A percentile compares a stretch with the other conserved stretches of the same genome.
phyloP scores from a whole-genome alignment of 2,888 invertebrate genomes.

The Parnassius orleans region DNA sequence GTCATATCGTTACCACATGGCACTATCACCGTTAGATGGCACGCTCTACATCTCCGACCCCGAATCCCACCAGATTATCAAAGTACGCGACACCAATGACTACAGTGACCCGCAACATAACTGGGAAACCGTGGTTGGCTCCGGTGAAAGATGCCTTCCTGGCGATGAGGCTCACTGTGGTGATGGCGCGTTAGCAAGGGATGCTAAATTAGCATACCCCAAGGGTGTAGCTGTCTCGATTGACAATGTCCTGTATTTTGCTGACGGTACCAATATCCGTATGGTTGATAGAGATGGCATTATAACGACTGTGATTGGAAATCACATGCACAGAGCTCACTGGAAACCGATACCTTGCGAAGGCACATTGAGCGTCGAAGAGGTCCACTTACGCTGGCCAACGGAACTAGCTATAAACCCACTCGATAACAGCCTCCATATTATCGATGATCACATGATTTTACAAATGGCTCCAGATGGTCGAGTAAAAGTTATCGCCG shows the following conservation, averaged over 20 bases:
- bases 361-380: slow-evolving; percentile 94
- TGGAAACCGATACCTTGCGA: slow-evolving; percentile 97
- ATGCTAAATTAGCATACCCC: slow-evolving; percentile 96
- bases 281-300: slow-evolving; percentile 96
- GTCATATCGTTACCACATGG: slow-evolving; percentile 98
- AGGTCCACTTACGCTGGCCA: slow-evolving; percentile 97
- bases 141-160: slow-evolving; percentile 95
- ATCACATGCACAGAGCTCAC: slow-evolving; percentile 95
- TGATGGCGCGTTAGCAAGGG: slow-evolving; percentile 94
- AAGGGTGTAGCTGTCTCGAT: slow-evolving; percentile 97
- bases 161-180: slow-evolving; percentile 98
- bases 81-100: slow-evolving; percentile 90
- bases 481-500: slow-evolving; percentile 95
- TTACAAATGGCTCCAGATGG: slow-evolving; percentile 95
- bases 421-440: slow-evolving; percentile 95
- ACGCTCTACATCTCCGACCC: slow-evolving; percentile 97
- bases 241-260: slow-evolving; percentile 95
- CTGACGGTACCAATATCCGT: slow-evolving; percentile 96
- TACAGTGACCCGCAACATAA: slow-evolving; percentile 93
- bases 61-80: slow-evolving; percentile 95
- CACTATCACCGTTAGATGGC: slow-evolving; percentile 95
- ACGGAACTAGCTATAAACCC: slow-evolving; percentile 97
- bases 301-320: slow-evolving; percentile 94
- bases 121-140: slow-evolving; percentile 97
- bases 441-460: slow-evolving; percentile 98